phyloP scores from a whole-genome alignment of 2,888 invertebrate species.

The Microctonus hyperodae region DNA sequence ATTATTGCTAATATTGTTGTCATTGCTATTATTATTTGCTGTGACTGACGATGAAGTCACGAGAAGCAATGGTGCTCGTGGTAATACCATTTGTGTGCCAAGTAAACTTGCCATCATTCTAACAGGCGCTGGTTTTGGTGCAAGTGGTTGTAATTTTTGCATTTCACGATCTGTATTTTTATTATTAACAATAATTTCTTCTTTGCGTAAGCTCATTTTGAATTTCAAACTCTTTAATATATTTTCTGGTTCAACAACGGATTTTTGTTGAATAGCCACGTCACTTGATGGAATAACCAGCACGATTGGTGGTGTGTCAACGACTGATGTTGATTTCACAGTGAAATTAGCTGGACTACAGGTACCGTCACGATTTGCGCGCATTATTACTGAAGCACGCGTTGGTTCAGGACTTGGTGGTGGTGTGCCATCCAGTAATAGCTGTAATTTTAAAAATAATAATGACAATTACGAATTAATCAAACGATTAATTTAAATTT shows the following conservation, averaged over 20 bases:
- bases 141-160: constrained; percentile 50
- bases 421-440: constrained; percentile 66
- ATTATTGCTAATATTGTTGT: constrained; percentile 1
- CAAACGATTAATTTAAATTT: background rate
- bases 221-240: constrained; percentile 75
- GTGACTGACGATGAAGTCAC: constrained; percentile 45
- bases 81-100: constrained; percentile 58
- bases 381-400: constrained; percentile 84
- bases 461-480: background rate
- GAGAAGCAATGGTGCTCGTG: constrained; percentile 48
- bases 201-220: constrained; percentile 73
- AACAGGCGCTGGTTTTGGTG: constrained; percentile 58
- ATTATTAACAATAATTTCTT: constrained; percentile 70
- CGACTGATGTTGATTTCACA: background rate
- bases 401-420: constrained; percentile 65
- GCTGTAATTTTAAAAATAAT: constrained; percentile 42
- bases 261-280: constrained; percentile 17
- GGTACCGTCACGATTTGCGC: constrained; percentile 82
- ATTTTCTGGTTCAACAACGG: constrained; percentile 65
- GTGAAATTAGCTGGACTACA: constrained; percentile 63
- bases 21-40: background rate
- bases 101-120: constrained; percentile 52
- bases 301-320: background rate
- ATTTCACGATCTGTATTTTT: constrained; percentile 68
- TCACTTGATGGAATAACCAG: background rate